Evolutionary conservation across 1,140 invertebrate species (phyloP).

Genomic region (Venustaconcha ellipsiformis): DNA sequence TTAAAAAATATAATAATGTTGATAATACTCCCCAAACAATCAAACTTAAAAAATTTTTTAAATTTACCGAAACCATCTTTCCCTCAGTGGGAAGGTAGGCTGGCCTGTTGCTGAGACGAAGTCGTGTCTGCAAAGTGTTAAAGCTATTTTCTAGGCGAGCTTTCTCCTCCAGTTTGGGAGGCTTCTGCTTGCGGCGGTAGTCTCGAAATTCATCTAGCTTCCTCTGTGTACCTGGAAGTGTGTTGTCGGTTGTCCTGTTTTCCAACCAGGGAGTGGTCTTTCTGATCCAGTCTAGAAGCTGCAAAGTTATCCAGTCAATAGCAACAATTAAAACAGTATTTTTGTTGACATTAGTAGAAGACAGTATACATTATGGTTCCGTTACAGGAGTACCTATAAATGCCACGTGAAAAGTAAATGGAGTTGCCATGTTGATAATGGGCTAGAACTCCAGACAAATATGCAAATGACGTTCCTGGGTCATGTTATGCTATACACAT

Average conservation of each 20-base stretch:
- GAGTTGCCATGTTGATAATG: no score
- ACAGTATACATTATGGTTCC: no score
- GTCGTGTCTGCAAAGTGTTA: conserved; percentile 96
- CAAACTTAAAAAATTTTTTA: background rate
- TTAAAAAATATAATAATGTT: no score
- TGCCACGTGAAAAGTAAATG: no score
- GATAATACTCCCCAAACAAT: background rate
- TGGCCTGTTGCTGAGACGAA: conserved; percentile 96
- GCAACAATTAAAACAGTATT: no score
- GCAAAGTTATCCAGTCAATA: conserved; percentile 6
- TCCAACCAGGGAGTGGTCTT: conserved; percentile 97
- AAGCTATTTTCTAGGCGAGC: conserved; percentile 99
- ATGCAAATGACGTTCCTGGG: no score
- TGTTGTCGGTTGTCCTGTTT: conserved; percentile 97
- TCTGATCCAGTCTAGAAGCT: conserved; percentile 98
- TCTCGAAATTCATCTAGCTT: conserved; percentile 99
- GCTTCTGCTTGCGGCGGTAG: conserved; percentile 98
- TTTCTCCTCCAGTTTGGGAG: conserved; percentile 98
- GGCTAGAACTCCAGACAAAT: no score
- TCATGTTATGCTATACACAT: no score
- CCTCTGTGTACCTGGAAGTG: conserved; percentile 94
- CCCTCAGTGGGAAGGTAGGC: conserved; percentile 99
- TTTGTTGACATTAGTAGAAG: no score
- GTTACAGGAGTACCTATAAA: no score
- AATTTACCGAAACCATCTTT: conserved; percentile 93